phyloP scores from a whole-genome alignment of 2,888 invertebrate genomes.

The Trichopria drosophilae region DNA sequence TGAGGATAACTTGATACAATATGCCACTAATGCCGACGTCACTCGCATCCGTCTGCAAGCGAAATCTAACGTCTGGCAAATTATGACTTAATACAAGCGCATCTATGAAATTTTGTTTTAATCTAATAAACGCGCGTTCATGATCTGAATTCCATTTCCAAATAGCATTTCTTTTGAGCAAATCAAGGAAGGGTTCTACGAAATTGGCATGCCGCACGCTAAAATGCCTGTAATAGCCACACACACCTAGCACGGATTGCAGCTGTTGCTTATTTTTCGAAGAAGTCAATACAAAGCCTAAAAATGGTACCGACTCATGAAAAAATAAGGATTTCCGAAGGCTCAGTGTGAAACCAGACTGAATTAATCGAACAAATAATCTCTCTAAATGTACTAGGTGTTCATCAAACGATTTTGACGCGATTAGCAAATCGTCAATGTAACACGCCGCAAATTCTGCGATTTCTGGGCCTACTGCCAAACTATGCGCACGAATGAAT shows the following conservation, averaged over 20 bases:
- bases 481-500: slow-evolving; percentile 35
- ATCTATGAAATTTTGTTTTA: too few relatives aligned
- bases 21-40: slow-evolving; percentile 29
- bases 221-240: slow-evolving; percentile 5
- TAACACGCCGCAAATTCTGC: slow-evolving; percentile 35
- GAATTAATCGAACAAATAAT: slow-evolving; percentile 10
- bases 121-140: neutral
- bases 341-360: slow-evolving; percentile 1
- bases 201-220: neutral
- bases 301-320: neutral
- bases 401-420: slow-evolving; percentile 26
- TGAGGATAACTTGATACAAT: slow-evolving; percentile 32
- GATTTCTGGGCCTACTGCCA: slow-evolving; percentile 39
- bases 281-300: neutral
- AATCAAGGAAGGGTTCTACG: neutral
- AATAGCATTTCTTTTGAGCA: neutral
- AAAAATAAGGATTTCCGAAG: neutral
- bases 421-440: slow-evolving; percentile 31
- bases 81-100: slow-evolving; percentile 17
- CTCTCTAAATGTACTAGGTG: slow-evolving; percentile 25
- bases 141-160: neutral
- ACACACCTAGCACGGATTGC: slow-evolving; percentile 1
- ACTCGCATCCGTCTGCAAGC: slow-evolving; percentile 24
- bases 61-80: slow-evolving; percentile 4
- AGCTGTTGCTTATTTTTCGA: neutral